Conservation (phyloP, 1,140 invertebrate species). For the Lethrus apterus region DNA sequence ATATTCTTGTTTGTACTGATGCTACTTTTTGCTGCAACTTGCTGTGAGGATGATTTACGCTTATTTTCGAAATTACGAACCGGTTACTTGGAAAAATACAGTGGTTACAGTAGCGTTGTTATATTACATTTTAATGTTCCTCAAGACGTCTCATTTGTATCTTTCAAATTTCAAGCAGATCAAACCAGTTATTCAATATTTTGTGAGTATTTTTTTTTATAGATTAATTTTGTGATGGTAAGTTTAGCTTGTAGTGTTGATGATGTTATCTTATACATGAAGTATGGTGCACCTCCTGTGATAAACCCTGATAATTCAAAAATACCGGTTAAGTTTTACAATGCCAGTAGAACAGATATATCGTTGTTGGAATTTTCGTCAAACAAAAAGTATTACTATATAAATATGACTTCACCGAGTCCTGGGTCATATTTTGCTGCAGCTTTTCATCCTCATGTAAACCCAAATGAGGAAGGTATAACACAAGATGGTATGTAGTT, state of each 20-base stretch:
- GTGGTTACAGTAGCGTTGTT: conserved; percentile 26
- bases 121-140: conserved; percentile 35
- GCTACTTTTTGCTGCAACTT: too few relatives aligned
- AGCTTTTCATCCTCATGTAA: conserved; percentile 65
- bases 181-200: conserved; percentile 29
- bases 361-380: conserved; percentile 44
- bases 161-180: conserved; percentile 31
- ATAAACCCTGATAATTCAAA: conserved; percentile 67
- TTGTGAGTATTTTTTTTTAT: conserved; percentile 24
- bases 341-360: conserved; percentile 39
- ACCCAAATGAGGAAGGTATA: conserved; percentile 61
- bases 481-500: conserved; percentile 57
- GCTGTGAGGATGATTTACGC: conserved; percentile 1
- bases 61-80: conserved; percentile 22
- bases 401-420: conserved; percentile 54
- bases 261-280: conserved; percentile 56
- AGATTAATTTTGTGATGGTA: conserved; percentile 8
- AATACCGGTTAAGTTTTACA: conserved; percentile 56
- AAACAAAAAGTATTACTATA: conserved; percentile 44
- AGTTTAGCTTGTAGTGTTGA: conserved; percentile 48
- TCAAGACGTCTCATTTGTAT: conserved; percentile 28
- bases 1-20: too few relatives aligned
- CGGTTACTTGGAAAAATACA: conserved; percentile 30
- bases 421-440: conserved; percentile 74
- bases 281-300: conserved; percentile 68